phyloP scores from a whole-genome alignment of 1,140 invertebrate species.

The Bombus balteatus region DNA sequence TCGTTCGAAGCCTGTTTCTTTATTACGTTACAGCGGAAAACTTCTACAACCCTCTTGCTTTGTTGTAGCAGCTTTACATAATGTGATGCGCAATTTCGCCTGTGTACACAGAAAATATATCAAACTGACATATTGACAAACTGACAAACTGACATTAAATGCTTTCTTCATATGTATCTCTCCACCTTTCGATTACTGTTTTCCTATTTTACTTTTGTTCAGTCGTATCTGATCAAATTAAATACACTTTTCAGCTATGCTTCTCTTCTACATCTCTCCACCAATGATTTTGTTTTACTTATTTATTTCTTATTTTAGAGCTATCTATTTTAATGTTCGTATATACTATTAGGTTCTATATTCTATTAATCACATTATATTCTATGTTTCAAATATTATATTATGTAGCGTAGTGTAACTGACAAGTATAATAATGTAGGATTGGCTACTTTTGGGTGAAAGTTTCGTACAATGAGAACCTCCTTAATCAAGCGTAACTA shows the following conservation, averaged over 20 bases:
- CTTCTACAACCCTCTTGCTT: not conserved
- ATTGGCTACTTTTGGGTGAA: not conserved
- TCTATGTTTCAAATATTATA: not conserved
- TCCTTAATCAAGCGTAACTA: conserved; percentile 44
- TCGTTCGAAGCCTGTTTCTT: not conserved
- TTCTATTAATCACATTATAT: not conserved
- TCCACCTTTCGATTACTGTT: no score
- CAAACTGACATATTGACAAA: not conserved
- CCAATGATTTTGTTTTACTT: no score
- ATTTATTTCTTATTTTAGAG: not conserved
- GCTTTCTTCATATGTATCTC: not conserved
- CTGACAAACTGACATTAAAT: not conserved
- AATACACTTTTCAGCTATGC: no score
- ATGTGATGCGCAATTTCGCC: not conserved
- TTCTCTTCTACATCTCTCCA: no score
- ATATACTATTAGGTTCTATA: not conserved
- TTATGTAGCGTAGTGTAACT: not conserved
- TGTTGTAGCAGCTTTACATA: not conserved
- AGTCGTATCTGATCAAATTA: not conserved
- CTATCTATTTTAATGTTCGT: not conserved
- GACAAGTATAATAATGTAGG: not conserved
- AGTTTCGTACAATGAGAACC: conserved; percentile 46
- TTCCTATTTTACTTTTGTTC: no score
- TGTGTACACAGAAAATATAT: not conserved
- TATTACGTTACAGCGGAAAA: not conserved